Evolutionary conservation across 2,888 invertebrate genomes (phyloP), one percentile per base, ranked within the genome.

Genomic region (Melinaea menophilus): DNA sequence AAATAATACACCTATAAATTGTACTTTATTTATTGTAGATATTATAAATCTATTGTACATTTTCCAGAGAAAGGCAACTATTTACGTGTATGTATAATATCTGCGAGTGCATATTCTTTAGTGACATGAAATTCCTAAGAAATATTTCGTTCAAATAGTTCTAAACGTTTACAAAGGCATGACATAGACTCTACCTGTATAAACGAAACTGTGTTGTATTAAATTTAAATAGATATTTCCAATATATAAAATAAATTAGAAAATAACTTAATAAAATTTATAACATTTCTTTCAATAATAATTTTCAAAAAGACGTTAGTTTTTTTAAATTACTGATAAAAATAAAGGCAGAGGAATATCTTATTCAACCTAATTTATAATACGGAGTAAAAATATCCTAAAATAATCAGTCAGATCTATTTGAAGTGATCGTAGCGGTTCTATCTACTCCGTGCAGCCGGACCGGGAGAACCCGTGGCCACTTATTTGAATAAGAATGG

Each of bases 401-500:
- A 65, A 69, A 67, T 70, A 69, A 64, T 59, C 61, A 64, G 67
- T n/a, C n/a, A 64, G 64, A 63, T 58, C 61, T 66, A 63, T 59
- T 66, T 69, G 63, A 66, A 72, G 70, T 72, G 71, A 68, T 69
- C 61, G 66, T 66, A 65, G 63, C 63, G 65, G 62, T 70, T 68
- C 70, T 71, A 72, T 74, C 76, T 72, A 70, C 68, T 66, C 68
- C 67, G 63, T 73, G 75, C 74, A 73, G 75, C 75, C 81, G 73
- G 74, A 73, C 71, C 69, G 80, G 37, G 4, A 37, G 84, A 78
- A 84, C 84, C 85, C 78, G 76, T 77, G 81, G 74, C 81, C 79
- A 79, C 84, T 81, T 85, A 88, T 88, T 89, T 88, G 86, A 89
- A 89, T 89, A 86, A 88, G 86, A 88, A 88, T 86, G 76, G 84